phyloP scores from a whole-genome alignment of 92 coral and sea anemone genomes.

The Epizoanthus scotinus region DNA sequence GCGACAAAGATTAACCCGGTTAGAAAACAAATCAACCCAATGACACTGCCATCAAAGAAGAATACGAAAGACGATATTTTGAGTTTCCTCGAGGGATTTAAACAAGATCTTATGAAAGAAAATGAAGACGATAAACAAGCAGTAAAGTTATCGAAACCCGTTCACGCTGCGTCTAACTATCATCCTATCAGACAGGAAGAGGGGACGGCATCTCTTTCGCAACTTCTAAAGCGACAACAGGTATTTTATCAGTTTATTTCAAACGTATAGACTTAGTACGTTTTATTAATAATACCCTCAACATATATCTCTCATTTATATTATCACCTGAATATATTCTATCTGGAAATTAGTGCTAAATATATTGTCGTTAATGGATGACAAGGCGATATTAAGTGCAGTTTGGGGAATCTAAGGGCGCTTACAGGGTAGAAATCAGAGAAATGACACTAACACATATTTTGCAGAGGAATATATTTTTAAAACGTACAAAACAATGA shows the following conservation, averaged over 20 bases:
- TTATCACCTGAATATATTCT: no score
- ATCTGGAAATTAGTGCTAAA: no score
- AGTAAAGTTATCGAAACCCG: neutral
- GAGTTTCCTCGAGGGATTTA: constrained; percentile 50
- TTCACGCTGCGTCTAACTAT: neutral
- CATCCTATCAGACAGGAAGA: neutral
- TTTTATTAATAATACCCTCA: no score
- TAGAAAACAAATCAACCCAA: neutral
- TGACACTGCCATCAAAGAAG: neutral
- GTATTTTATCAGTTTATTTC: constrained; percentile 5
- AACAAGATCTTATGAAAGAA: constrained; percentile 29
- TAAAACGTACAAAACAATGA: no score
- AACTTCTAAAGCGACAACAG: constrained; percentile 33
- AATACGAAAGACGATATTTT: constrained; percentile 22
- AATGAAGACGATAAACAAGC: constrained; percentile 26
- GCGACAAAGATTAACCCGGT: neutral
- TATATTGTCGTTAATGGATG: no score
- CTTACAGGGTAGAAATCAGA: no score
- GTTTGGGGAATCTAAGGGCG: no score
- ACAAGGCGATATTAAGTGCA: no score
- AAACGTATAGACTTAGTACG: neutral
- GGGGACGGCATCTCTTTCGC: constrained; percentile 4
- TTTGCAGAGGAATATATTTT: no score
- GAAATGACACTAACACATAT: no score
- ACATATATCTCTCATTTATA: no score